A percentile compares a stretch with the other conserved stretches of the same genome.
Evolutionary conservation across 92 coral and sea anemone genomes (phyloP).

Genomic region (Phenganax subtilis): DNA sequence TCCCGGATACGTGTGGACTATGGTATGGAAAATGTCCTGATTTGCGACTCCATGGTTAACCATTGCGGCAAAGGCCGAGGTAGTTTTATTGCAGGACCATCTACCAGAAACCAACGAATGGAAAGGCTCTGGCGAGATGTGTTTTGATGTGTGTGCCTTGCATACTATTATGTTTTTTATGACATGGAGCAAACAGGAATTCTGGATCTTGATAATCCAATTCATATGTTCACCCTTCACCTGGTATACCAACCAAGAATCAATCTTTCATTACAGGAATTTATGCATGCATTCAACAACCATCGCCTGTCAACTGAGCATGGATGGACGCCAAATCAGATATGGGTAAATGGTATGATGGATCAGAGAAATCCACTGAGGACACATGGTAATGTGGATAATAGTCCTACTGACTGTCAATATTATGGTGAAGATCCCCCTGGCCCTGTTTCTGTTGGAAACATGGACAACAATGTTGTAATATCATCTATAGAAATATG

Average conservation of each 20-base stretch:
- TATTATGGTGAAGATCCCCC: slow-evolving; percentile 14
- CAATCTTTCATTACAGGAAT: slow-evolving; percentile 16
- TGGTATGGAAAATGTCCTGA: too few species aligned
- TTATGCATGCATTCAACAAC: slow-evolving; percentile 27
- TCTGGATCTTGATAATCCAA: slow-evolving; percentile 11
- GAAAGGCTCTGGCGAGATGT: slow-evolving; percentile 41
- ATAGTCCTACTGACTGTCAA: slow-evolving; percentile 10
- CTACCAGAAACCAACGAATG: too few species aligned
- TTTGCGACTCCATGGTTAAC: too few species aligned
- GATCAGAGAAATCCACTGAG: slow-evolving; percentile 37
- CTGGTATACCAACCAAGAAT: slow-evolving; percentile 29
- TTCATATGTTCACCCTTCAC: slow-evolving; percentile 31
- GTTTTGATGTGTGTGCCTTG: slow-evolving; percentile 47
- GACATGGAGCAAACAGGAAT: slow-evolving; percentile 43
- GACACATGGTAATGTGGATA: slow-evolving; percentile 23
- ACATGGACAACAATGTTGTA: slow-evolving; percentile 10
- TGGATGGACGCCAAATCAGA: slow-evolving; percentile 28
- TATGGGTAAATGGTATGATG: slow-evolving; percentile 46
- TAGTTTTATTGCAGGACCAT: slow-evolving; percentile 6
- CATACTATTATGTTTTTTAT: slow-evolving; percentile 52
- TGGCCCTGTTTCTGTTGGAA: slow-evolving; percentile 13
- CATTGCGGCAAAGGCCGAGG: slow-evolving; percentile 30
- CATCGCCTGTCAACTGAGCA: slow-evolving; percentile 30
- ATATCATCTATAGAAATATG: too few species aligned
- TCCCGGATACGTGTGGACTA: slow-evolving; percentile 6